These are phyloP conservation scores for Anastrepha ludens DNA, from an alignment of 1,140 invertebrate species.

Conservation along the genomic window DNA sequence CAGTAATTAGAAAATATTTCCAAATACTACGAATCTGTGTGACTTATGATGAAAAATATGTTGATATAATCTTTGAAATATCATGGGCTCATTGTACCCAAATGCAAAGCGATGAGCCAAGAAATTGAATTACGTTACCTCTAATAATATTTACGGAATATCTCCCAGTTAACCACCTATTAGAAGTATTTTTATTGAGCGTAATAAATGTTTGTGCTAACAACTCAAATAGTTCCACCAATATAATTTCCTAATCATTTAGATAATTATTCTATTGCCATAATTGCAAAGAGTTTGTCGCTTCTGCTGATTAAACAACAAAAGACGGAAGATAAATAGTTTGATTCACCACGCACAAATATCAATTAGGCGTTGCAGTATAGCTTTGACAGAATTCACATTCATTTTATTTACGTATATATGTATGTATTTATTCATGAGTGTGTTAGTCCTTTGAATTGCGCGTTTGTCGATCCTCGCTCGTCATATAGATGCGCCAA, in stretches of 20 bases:
- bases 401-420: not conserved
- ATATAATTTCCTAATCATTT: not conserved
- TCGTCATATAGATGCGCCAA: not conserved
- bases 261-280: not conserved
- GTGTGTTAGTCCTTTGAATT: not conserved
- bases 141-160: too few relatives aligned
- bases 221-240: not conserved
- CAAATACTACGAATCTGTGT: too few relatives aligned
- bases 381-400: not conserved
- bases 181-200: too few relatives aligned
- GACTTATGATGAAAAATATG: too few relatives aligned
- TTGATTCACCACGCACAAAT: not conserved
- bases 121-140: too few relatives aligned
- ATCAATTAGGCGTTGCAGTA: conserved; percentile 10
- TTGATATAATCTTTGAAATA: too few relatives aligned
- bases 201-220: too few relatives aligned
- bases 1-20: too few relatives aligned
- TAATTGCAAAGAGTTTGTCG: not conserved
- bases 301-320: not conserved
- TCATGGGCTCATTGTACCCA: too few relatives aligned
- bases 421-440: not conserved
- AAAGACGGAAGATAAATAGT: not conserved
- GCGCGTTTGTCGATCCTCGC: not conserved
- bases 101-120: too few relatives aligned
- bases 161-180: too few relatives aligned